Evolutionary conservation across 2,797 vertebrate species (phyloP), one percentile per base, ranked within the genome.

Genomic region (Myotis daubentonii): DNA sequence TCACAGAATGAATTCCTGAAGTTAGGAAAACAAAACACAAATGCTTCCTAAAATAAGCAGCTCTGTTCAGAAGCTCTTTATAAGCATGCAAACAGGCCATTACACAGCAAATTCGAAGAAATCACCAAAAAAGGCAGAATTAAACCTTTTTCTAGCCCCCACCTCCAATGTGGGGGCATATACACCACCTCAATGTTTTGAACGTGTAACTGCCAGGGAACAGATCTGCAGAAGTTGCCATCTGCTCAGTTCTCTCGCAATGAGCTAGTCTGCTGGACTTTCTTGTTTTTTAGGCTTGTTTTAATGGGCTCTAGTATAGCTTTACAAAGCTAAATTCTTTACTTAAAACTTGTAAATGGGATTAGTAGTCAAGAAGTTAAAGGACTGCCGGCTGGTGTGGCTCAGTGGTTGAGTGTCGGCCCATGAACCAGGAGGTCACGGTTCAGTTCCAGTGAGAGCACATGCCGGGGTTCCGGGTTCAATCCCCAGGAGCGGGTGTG

Each of bases 31-130:
- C 55, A 94, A 57, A 38, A 53, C 5, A 74, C 2, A 79, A 83
- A 92, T 55, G 41, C 71, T 94, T 87, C 41, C 55, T 51, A 75
- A 92, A 87, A 87, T 74, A 87, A 90, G 38, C n/a, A 84, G 44
- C 36, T 91, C 41, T 85, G 66, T 74, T 44, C 53, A 62, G 74
- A 70, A 92, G 3, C 62, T 86, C 76, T 93, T 41, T 65, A 15
- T 66, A 68, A 79, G 55, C 25, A 83, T 49, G 82, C 5, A 65
- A 51, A 70, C 12, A 16, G 51, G 28, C 41, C 13, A 30, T 38
- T 81, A 74, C 28, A 60, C 20, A 82, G 47, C 25, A 90, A 53
- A 91, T 70, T 15, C 80, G 36, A 81, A 91, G 36, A n/a, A 85
- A 88, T 75, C 83, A 70, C 57, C 30, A 41, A 12, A 49, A 66